These are phyloP conservation scores for Podocnemis expansa DNA, from an alignment of 2,113 vertebrate genomes.

Conservation along the genomic window DNA sequence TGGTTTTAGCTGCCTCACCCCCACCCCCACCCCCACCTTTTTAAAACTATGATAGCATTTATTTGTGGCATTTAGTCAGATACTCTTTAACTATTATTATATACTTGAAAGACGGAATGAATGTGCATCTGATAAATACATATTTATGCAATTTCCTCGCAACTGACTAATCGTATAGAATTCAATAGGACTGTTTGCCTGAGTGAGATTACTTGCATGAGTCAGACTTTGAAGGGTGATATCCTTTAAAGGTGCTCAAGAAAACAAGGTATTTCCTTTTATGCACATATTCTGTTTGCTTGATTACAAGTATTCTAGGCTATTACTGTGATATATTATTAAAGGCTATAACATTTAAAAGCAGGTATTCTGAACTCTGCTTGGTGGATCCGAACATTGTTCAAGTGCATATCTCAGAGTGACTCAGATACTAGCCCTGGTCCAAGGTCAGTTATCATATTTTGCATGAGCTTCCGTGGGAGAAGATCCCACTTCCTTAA, in stretches of 20 bases:
- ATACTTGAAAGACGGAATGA: background rate
- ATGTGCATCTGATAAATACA: background rate
- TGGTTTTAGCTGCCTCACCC: background rate
- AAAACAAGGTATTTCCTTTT: background rate
- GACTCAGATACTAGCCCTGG: background rate
- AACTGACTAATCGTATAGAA: background rate
- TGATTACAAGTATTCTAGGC: background rate
- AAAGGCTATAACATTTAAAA: background rate
- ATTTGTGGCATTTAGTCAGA: background rate
- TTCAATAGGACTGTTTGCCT: background rate
- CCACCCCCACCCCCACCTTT: no score
- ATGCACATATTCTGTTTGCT: background rate
- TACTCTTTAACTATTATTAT: background rate
- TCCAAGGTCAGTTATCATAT: background rate
- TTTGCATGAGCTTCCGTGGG: no score
- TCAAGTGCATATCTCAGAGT: background rate
- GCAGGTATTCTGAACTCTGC: background rate
- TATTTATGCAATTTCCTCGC: background rate
- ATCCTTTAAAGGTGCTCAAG: background rate
- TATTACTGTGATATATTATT: background rate
- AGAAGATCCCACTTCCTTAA: no score
- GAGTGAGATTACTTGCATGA: accelerated
- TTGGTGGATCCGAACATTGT: background rate
- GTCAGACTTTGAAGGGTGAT: background rate
- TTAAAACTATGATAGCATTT: background rate